Base-by-base conservation (phyloP, 2,888 invertebrate genomes). In the Bellardia pandia region DNA sequence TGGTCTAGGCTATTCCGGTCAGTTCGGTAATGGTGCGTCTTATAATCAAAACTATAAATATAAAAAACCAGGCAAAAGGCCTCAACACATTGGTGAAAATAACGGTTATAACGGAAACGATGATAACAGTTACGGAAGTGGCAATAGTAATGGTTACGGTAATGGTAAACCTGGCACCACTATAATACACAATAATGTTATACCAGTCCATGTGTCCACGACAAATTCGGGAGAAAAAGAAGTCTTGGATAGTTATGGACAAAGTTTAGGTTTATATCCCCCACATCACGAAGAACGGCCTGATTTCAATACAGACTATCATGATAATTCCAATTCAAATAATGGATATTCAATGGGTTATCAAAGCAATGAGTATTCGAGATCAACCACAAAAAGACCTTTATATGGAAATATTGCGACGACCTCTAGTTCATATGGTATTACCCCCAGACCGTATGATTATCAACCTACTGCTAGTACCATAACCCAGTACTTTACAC, bases 101-200 rank as follows among this genome's bases (percentile, higher is more conserved):
- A 77, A 45, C 1, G 56, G 89, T 88, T 89, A 89, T 16, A 56
- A 40, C 2, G 72, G 83, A 16, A 88, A 89, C 9, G 85, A 88
- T 76, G 91, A 91, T 16, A 45, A 33, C 9, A 60, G 58, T 53
- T 74, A 77, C 23, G 69, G 77, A 5, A 37, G 5, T 37, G 16
- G 45, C 0, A 45, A 60, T 45, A 60, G 42, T 14, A 77, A 45
- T 45, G 53, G 89, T 88, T 89, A 89, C n/a, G 72, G 84, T 16
- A 88, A 89, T 9, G 85, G 88, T 77, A 91, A 91, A 48, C 90
- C 91, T 0, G 88, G 90, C 16, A 92, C 92, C 0, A 92, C 93
- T 4, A 91, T 93, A 13, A 93, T 93, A 45, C 93, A 93, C 86
- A 93, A 93, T 74, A 93, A 93, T 85, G 91, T 93, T 16, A 92